Percentiles rank a stretch among this genome's conserved stretches.
phyloP scores from a whole-genome alignment of 2,888 invertebrate genomes.

The Flabesymbios commensalis region DNA sequence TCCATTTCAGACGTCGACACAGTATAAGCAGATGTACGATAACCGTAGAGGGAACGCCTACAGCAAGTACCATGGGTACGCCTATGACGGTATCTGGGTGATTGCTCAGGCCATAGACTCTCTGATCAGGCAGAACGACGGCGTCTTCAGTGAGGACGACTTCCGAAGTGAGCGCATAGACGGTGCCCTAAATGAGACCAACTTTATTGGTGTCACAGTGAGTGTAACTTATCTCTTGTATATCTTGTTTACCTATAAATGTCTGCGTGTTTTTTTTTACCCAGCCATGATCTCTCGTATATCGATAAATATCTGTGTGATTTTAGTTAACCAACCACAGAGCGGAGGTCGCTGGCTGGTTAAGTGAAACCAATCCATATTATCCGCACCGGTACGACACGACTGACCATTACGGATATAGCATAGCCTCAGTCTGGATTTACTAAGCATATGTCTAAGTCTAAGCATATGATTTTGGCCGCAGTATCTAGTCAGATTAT shows the following conservation, averaged over 20 bases:
- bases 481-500: no score
- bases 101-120: constrained; percentile 92
- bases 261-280: not conserved
- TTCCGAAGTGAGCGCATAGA: constrained; percentile 38
- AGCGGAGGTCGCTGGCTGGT: no score
- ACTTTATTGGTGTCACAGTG: constrained; percentile 82
- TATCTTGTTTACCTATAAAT: not conserved
- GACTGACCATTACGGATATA: no score
- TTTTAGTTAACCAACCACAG: no score
- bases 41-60: constrained; percentile 79
- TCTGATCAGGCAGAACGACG: constrained; percentile 67
- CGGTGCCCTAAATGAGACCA: constrained; percentile 81
- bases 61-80: constrained; percentile 95
- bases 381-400: no score
- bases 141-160: constrained; percentile 12
- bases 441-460: no score
- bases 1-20: constrained; percentile 19
- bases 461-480: no score
- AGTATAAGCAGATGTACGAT: constrained; percentile 73
- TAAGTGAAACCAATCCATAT: no score
- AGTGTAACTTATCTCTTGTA: not conserved
- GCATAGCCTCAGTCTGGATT: no score
- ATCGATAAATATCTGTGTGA: no score
- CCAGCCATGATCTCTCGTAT: not conserved
- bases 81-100: constrained; percentile 98